Percentiles rank a stretch among this genome's conserved stretches.
phyloP scores from a whole-genome alignment of 2,113 vertebrate species.

The Lutjanus erythropterus region DNA sequence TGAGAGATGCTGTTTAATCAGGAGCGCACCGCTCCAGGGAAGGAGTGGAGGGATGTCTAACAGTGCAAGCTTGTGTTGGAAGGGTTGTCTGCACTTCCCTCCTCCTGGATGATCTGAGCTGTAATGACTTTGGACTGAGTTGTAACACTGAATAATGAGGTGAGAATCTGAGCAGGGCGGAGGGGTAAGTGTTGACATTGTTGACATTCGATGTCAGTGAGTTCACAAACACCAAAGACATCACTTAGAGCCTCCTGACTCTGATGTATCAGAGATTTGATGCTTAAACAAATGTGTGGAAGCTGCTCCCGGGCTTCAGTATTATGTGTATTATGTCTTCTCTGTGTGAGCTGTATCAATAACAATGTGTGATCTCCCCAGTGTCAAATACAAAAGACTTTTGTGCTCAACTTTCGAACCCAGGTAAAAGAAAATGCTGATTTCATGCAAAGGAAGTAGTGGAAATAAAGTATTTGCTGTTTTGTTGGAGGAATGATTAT shows the following conservation, averaged over 20 bases:
- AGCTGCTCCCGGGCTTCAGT: background rate
- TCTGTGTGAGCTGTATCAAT: background rate
- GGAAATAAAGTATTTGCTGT: no score
- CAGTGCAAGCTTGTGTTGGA: conserved; percentile 30
- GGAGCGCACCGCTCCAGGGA: conserved; percentile 65
- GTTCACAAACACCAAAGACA: conserved; percentile 26
- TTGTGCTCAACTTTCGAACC: background rate
- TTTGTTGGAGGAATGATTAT: no score
- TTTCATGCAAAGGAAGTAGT: background rate
- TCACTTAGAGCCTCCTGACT: conserved; percentile 11
- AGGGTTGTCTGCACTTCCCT: conserved; percentile 43
- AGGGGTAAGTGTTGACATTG: conserved; percentile 17
- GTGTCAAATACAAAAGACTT: background rate
- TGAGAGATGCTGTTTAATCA: conserved; percentile 69
- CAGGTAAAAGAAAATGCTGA: background rate
- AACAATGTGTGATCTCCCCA: background rate
- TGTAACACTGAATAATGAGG: conserved; percentile 38
- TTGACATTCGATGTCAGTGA: conserved; percentile 32
- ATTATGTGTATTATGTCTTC: background rate
- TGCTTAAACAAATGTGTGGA: background rate
- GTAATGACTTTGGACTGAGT: conserved; percentile 67
- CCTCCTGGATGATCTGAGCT: conserved; percentile 57
- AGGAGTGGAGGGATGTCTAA: conserved; percentile 12
- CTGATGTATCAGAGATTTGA: background rate
- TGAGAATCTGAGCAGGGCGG: conserved; percentile 11